Conservation (phyloP, 2,888 invertebrate genomes). For the Drosophila rellima region DNA sequence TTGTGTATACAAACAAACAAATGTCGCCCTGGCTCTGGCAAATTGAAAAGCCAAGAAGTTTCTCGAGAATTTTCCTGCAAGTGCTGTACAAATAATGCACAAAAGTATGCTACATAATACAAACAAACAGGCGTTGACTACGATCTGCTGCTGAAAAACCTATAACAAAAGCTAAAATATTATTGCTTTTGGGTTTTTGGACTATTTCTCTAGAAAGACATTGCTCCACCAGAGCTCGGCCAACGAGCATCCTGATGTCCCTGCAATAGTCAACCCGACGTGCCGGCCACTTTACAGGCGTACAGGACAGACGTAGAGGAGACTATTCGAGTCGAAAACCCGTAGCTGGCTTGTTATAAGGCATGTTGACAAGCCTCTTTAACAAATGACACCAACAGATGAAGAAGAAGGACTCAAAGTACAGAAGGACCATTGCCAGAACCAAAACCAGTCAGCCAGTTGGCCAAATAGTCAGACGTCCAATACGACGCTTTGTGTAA, state of each 20-base stretch:
- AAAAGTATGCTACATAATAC: conserved; percentile 78
- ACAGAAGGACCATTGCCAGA: conserved; percentile 55
- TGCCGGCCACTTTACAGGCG: conserved; percentile 60
- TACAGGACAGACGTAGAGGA: conserved; percentile 18
- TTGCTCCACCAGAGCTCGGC: conserved; percentile 1
- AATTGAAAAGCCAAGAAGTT: conserved; percentile 77
- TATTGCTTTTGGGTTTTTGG: conserved; percentile 68
- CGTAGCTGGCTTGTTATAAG: conserved; percentile 81
- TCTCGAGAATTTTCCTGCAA: conserved; percentile 58
- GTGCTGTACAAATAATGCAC: conserved; percentile 80
- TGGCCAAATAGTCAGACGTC: conserved; percentile 65
- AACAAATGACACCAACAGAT: conserved; percentile 84
- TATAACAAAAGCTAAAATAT: conserved; percentile 81
- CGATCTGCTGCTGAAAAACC: conserved; percentile 61
- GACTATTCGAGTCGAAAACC: conserved; percentile 55
- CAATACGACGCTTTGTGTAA: conserved; percentile 64
- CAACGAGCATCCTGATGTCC: conserved; percentile 4
- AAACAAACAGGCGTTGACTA: conserved; percentile 63
- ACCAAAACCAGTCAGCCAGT: conserved; percentile 46
- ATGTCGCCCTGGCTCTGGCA: conserved; percentile 57
- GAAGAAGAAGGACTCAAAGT: conserved; percentile 55
- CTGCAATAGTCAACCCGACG: conserved; percentile 10
- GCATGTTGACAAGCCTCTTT: conserved; percentile 85
- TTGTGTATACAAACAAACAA: conserved; percentile 75
- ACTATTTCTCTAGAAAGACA: conserved; percentile 22